Conservation (phyloP, 2,888 invertebrate species). For the Lasioglossum pauxillum region DNA sequence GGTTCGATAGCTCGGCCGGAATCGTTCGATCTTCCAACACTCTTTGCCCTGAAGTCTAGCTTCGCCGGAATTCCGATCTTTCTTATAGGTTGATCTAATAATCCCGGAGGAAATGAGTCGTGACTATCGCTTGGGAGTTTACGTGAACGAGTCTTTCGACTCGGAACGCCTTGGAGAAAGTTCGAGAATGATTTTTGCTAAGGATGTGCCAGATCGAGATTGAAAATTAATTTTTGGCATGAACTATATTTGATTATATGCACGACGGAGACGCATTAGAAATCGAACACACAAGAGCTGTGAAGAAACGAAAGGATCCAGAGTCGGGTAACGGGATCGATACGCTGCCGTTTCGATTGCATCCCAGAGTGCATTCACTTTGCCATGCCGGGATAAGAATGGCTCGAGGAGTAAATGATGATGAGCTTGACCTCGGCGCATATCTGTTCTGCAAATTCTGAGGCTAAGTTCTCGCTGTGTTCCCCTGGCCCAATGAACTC, state of each 20-base stretch:
- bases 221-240: too few relatives aligned
- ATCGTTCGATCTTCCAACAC: background rate
- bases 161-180: background rate
- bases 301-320: background rate
- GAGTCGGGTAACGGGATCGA: conserved; percentile 67
- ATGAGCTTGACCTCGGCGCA: background rate
- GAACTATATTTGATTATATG: background rate
- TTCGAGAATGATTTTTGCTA: background rate
- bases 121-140: background rate
- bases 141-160: too few relatives aligned
- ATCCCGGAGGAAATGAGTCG: background rate
- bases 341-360: conserved; percentile 59
- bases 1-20: background rate
- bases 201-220: background rate
- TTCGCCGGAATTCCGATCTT: background rate
- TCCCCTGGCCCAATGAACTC: background rate
- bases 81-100: background rate
- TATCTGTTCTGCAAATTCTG: background rate
- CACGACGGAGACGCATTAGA: background rate
- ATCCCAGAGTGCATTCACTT: conserved; percentile 53
- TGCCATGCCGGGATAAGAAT: background rate
- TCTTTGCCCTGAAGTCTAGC: background rate
- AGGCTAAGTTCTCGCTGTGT: background rate
- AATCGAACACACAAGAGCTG: background rate
- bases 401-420: background rate